Percentiles rank a stretch among this genome's conserved stretches.
Conservation (phyloP, 2,113 vertebrate genomes). For the Pteropus alecto region DNA sequence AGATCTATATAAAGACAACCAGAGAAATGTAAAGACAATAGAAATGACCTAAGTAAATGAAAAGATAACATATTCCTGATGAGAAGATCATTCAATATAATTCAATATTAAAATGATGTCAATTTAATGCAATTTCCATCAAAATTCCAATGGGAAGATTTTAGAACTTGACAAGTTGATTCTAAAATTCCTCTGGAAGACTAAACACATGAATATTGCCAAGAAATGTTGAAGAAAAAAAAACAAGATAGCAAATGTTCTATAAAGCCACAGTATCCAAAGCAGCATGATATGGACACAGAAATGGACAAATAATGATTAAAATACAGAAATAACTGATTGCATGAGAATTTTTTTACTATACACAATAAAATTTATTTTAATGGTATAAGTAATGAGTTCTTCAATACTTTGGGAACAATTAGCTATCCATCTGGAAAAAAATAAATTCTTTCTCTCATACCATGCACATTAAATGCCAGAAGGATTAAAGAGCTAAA, state of each 20-base stretch:
- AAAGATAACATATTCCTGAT: neutral
- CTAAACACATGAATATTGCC: constrained; percentile 45
- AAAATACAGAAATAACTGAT: neutral
- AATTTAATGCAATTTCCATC: constrained; percentile 6
- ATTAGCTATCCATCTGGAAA: neutral
- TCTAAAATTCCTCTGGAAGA: constrained; percentile 53
- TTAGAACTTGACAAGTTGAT: constrained; percentile 43
- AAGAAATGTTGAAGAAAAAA: neutral
- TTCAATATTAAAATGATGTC: constrained; percentile 14
- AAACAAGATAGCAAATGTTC: neutral
- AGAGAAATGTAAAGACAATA: constrained; percentile 15
- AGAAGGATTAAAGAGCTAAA: constrained; percentile 26
- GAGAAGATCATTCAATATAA: neutral
- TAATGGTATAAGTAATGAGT: neutral
- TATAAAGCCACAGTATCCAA: constrained; percentile 15
- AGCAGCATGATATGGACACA: constrained; percentile 6
- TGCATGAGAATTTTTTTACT: neutral
- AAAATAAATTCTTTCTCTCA: neutral
- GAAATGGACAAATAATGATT: neutral
- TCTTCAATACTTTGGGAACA: neutral
- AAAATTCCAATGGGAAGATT: constrained; percentile 13
- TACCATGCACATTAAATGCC: neutral
- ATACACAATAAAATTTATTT: neutral
- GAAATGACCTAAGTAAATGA: neutral
- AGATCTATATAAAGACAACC: neutral